These are phyloP conservation scores for Heteromyza rotundicornis DNA, from an alignment of 2,888 invertebrate genomes.

Conservation along the genomic window DNA sequence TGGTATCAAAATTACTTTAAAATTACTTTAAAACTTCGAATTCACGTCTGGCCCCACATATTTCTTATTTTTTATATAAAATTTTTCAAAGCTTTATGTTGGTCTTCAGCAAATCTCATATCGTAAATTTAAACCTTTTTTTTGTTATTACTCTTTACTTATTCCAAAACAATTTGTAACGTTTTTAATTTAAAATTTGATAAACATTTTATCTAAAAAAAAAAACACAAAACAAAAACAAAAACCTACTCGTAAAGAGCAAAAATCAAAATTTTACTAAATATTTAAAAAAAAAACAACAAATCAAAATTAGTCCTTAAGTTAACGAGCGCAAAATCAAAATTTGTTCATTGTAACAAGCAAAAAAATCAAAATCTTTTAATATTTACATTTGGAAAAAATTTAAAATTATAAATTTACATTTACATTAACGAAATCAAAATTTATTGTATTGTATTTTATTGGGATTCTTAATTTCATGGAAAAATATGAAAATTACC, in stretches of 20 bases:
- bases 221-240: conserved; percentile 19
- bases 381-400: conserved; percentile 29
- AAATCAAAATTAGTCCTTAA: conserved; percentile 31
- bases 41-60: too few species aligned
- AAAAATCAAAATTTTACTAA: conserved; percentile 22
- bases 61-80: too few species aligned
- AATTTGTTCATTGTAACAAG: conserved; percentile 23
- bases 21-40: too few species aligned
- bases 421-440: background rate
- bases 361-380: conserved; percentile 13
- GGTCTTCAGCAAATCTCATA: background rate
- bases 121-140: background rate
- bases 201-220: too few species aligned
- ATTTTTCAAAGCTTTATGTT: too few species aligned
- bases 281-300: too few species aligned
- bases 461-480: background rate
- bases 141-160: background rate
- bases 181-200: conserved; percentile 14
- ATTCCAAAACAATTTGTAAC: background rate
- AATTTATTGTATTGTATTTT: background rate
- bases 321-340: conserved; percentile 40
- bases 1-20: too few species aligned
- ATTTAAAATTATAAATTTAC: conserved; percentile 24
- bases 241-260: conserved; percentile 17
- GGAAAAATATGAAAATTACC: background rate